A percentile compares a stretch with the other conserved stretches of the same genome.
These are phyloP conservation scores for Lampropteryx suffumata DNA, from an alignment of 2,888 invertebrate genomes.

Conservation along the genomic window DNA sequence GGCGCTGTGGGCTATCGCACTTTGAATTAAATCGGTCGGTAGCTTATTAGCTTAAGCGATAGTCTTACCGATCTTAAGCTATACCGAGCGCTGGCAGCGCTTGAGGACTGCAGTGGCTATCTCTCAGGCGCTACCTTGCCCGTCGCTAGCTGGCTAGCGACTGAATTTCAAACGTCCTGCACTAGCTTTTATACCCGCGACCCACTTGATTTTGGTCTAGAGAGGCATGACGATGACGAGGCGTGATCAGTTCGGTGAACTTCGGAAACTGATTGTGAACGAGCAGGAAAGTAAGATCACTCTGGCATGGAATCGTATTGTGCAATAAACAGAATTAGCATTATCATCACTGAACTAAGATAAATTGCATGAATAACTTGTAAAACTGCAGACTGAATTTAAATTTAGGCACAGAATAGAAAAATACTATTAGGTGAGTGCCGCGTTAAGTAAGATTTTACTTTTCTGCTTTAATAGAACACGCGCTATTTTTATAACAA, in stretches of 20 bases:
- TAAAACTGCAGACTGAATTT: too few species aligned
- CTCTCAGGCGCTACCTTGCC: conserved; percentile 4
- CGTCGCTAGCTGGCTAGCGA: conserved; percentile 3
- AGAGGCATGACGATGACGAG: not conserved
- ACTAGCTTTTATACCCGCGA: not conserved
- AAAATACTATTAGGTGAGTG: too few species aligned
- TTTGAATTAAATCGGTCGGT: too few species aligned
- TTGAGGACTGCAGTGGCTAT: conserved; percentile 14
- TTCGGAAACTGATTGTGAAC: not conserved
- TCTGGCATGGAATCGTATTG: conserved; percentile 2
- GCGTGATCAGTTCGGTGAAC: not conserved
- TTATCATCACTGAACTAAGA: too few species aligned
- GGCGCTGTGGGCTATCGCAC: too few species aligned
- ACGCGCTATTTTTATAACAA: conserved; percentile 1
- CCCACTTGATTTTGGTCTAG: not conserved
- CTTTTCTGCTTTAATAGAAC: too few species aligned
- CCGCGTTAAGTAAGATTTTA: too few species aligned
- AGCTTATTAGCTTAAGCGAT: too few species aligned
- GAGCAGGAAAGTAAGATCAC: not conserved
- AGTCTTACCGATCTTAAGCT: too few species aligned
- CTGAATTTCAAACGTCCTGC: not conserved
- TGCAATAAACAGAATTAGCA: not conserved
- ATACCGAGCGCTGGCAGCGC: not conserved
- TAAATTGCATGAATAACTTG: too few species aligned
- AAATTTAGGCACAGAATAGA: too few species aligned